Conservation (phyloP, 2,113 vertebrate genomes). For the Stictonetta naevosa region DNA sequence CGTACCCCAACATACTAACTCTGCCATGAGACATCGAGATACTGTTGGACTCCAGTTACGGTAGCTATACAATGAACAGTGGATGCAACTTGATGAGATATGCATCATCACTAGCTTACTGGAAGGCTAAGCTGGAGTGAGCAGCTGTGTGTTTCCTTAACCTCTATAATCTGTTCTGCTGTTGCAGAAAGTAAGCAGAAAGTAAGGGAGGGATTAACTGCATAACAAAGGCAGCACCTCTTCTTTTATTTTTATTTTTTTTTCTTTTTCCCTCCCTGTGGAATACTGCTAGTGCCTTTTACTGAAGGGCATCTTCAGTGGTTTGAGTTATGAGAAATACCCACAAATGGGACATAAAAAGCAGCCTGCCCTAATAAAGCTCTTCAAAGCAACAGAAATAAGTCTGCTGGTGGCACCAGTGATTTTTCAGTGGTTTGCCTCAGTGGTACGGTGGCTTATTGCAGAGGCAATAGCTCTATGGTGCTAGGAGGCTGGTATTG, state of each 20-base stretch:
- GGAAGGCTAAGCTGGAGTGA: neutral
- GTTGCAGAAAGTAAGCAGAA: neutral
- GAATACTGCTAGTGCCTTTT: neutral
- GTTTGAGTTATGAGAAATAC: neutral
- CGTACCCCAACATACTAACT: neutral
- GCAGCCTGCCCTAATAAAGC: neutral
- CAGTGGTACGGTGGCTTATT: neutral
- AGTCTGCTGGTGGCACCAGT: fast-evolving
- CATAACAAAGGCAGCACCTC: neutral
- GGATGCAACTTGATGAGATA: neutral
- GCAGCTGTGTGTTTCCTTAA: neutral
- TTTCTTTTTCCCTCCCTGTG: neutral
- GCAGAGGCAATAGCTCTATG: neutral
- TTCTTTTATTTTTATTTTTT: neutral
- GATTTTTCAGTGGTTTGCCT: neutral
- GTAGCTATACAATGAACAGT: neutral
- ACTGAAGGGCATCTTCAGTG: neutral
- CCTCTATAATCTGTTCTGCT: neutral
- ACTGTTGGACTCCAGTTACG: neutral
- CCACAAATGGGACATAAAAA: neutral
- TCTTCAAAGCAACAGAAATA: neutral
- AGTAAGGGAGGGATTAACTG: neutral
- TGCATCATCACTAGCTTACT: neutral
- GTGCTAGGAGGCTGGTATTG: neutral
- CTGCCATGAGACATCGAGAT: neutral